phyloP scores from a whole-genome alignment of 1,140 invertebrate genomes.

The Drosophila pectinifera region DNA sequence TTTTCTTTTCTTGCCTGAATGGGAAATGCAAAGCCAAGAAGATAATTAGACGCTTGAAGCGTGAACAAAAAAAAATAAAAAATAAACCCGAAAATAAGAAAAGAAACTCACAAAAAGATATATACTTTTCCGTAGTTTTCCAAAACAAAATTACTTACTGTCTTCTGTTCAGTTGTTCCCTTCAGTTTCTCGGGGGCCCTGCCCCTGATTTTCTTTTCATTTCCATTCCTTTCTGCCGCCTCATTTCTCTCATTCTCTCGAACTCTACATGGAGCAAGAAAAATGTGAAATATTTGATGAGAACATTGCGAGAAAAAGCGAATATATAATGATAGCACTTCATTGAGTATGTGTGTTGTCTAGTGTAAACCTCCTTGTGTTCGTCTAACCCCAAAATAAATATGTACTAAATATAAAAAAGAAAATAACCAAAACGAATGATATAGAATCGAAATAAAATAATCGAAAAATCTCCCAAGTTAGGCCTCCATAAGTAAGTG shows the following conservation, averaged over 20 bases:
- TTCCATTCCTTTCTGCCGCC: constrained; percentile 43
- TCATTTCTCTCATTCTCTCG: constrained; percentile 52
- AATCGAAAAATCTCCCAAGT: constrained; percentile 21
- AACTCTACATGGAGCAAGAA: constrained; percentile 57
- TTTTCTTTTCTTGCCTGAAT: constrained; percentile 84
- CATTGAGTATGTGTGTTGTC: constrained; percentile 89
- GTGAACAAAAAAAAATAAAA: constrained; percentile 17
- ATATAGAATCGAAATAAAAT: constrained; percentile 64
- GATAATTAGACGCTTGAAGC: constrained; percentile 24
- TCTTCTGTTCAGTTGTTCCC: constrained; percentile 33
- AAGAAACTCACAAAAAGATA: constrained; percentile 41
- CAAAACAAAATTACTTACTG: constrained; percentile 32
- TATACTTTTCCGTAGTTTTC: constrained; percentile 47
- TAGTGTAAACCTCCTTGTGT: constrained; percentile 90
- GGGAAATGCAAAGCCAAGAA: constrained; percentile 49
- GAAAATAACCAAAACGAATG: constrained; percentile 41
- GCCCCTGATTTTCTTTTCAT: constrained; percentile 26
- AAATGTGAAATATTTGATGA: constrained; percentile 31
- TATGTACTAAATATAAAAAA: constrained; percentile 43
- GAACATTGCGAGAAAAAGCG: constrained; percentile 54
- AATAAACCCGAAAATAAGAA: constrained; percentile 26
- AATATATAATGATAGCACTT: constrained; percentile 85
- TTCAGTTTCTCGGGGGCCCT: constrained; percentile 15
- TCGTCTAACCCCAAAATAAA: constrained; percentile 87
- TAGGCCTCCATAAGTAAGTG: constrained; percentile 40